Evolutionary conservation across 2,113 vertebrate genomes (phyloP), one percentile per base, ranked within the genome.

Genomic region (Clarias gariepinus): DNA sequence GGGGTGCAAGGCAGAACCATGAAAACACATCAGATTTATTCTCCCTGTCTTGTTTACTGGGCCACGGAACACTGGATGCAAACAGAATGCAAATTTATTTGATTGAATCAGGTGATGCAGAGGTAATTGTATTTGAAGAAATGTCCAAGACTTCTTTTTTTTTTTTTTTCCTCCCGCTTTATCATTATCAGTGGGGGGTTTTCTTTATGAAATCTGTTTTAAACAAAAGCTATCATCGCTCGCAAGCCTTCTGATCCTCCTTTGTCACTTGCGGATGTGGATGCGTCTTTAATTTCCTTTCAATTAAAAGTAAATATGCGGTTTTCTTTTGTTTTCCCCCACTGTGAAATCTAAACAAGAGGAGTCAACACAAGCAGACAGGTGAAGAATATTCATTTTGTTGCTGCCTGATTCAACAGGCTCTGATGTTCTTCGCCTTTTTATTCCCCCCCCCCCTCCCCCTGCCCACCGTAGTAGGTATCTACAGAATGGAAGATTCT

Each of bases 101-200:
- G 95, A 96, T 96, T 95, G 94, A 95, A 95, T 96, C 95, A 96
- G 95, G 95, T 96, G 95, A 95, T 94, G 94, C 93, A 88, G 93
- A 95, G 94, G 94, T 95, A 96, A 95, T 95, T 95, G 94, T 95
- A 95, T 96, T 95, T 95, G 95, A 94, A 95, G 95, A 95, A 96
- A 95, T 94, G 95, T 95, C 95, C 95, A 95, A 95, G 93, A 94
- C 93, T 93, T 93, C 90, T 87, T 87, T 93, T 91, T 87, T 87
- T 91, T 87, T 85, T 93, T 91, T 87, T 85, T 91, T 86, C 81
- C 83, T 74, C 47, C 57, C 57, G 86, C 92, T 94, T 91, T 93
- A 92, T 93, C 94, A 95, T 95, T 94, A 95, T 95, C 94, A 95
- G 93, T 93, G 87, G 94, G 92, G 94, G 82, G 82, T 82, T 71